phyloP scores from a whole-genome alignment of 2,113 vertebrate genomes.

The Athene cunicularia region DNA sequence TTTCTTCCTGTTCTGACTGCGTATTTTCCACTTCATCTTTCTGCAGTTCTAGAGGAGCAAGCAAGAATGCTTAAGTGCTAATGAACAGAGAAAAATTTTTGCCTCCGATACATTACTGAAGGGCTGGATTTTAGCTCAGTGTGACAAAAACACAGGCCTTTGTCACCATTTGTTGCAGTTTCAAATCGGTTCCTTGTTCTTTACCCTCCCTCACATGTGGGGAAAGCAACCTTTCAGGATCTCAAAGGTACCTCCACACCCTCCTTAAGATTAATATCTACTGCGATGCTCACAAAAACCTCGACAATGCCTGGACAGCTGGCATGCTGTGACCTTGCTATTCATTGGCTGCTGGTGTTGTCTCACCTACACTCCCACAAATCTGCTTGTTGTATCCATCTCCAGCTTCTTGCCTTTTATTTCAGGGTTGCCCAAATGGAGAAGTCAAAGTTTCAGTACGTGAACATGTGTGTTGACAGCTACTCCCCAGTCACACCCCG shows the following conservation, averaged over 20 bases:
- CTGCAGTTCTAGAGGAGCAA: slow-evolving; percentile 72
- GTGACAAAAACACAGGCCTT: not conserved
- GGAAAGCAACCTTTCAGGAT: not conserved
- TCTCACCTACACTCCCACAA: not conserved
- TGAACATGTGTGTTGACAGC: not conserved
- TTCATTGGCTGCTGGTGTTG: not conserved
- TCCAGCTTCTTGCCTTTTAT: not conserved
- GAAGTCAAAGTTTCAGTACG: not conserved
- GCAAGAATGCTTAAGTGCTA: not conserved
- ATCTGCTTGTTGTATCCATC: not conserved
- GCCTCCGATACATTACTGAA: not conserved
- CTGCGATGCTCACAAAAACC: not conserved
- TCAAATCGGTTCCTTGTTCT: not conserved
- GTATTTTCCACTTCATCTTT: slow-evolving; percentile 69
- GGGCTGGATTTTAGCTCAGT: not conserved
- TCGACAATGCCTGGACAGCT: not conserved
- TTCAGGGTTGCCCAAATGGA: not conserved
- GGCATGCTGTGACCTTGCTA: not conserved
- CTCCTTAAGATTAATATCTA: not conserved
- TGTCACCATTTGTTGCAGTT: not conserved
- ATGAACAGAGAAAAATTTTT: not conserved
- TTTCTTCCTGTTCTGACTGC: not conserved
- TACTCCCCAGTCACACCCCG: not conserved
- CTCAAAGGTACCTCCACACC: not conserved
- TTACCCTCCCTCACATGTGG: not conserved